These are phyloP conservation scores for Podilymbus podiceps DNA, from an alignment of 2,113 vertebrate genomes.

Conservation along the genomic window DNA sequence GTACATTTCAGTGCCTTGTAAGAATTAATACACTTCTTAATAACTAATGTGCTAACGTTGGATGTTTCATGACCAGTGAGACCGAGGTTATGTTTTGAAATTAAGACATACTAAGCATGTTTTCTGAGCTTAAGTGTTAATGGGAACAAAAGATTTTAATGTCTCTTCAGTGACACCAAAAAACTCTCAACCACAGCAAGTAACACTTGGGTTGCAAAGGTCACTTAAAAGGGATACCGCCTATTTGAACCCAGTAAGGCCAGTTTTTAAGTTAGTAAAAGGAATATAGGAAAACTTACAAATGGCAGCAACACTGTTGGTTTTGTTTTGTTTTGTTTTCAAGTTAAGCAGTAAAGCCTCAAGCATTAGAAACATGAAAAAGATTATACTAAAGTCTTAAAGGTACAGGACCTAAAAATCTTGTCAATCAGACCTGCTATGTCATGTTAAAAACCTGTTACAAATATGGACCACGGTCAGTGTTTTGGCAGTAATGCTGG, in stretches of 20 bases:
- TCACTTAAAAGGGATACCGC: slow-evolving; percentile 82
- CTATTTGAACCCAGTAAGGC: slow-evolving; percentile 78
- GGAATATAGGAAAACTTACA: slow-evolving; percentile 80
- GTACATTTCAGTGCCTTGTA: not conserved
- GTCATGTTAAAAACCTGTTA: slow-evolving; percentile 82
- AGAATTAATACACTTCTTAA: not conserved
- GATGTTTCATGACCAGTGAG: not conserved
- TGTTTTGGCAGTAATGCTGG: slow-evolving; percentile 86
- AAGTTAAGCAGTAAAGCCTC: slow-evolving; percentile 75
- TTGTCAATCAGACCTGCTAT: slow-evolving; percentile 72
- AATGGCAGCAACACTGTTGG: slow-evolving; percentile 75
- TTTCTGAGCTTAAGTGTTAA: slow-evolving; percentile 40
- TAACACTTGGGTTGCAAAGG: slow-evolving; percentile 84
- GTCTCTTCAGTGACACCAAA: slow-evolving; percentile 50
- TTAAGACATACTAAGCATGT: slow-evolving; percentile 40
- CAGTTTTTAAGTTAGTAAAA: slow-evolving; percentile 77
- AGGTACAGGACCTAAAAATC: slow-evolving; percentile 77
- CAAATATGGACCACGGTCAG: slow-evolving; percentile 78
- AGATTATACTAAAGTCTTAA: slow-evolving; percentile 76
- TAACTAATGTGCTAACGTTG: not conserved
- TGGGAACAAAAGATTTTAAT: slow-evolving; percentile 50
- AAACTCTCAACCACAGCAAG: slow-evolving; percentile 73
- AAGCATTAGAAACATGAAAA: slow-evolving; percentile 80
- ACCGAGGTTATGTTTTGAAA: slow-evolving; percentile 54
- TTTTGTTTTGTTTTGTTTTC: slow-evolving; percentile 20